Evolutionary conservation across 2,888 invertebrate genomes (phyloP).

Genomic region (Melieria crassipennis): DNA sequence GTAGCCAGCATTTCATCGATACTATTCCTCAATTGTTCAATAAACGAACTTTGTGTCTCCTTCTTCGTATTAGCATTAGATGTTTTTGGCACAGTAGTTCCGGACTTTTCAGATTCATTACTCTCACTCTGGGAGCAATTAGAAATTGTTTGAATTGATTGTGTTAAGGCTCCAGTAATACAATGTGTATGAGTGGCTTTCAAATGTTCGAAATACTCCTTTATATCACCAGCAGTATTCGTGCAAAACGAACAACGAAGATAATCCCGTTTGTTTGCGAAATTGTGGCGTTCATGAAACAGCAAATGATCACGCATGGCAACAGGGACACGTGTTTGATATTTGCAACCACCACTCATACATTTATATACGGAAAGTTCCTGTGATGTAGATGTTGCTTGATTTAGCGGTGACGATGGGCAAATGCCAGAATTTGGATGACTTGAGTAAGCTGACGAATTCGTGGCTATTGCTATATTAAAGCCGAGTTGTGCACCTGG

Average conservation of each 20-base stretch:
- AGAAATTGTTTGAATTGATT: no score
- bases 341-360: constrained; percentile 53
- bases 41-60: constrained; percentile 19
- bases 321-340: constrained; percentile 49
- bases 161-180: no score
- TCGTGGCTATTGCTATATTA: constrained; percentile 48
- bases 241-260: constrained; percentile 53
- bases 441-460: constrained; percentile 2
- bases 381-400: not conserved
- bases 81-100: constrained; percentile 1
- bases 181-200: not conserved
- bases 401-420: not conserved
- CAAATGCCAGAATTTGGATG: constrained; percentile 8
- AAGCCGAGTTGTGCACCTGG: constrained; percentile 40
- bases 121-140: constrained; percentile 36
- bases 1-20: constrained; percentile 46
- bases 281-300: constrained; percentile 50
- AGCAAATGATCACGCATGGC: constrained; percentile 56
- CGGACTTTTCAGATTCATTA: constrained; percentile 45
- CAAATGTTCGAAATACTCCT: constrained; percentile 52
- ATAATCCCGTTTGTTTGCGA: constrained; percentile 49
- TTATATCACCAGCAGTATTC: constrained; percentile 46
- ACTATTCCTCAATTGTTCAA: constrained; percentile 46
- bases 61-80: constrained; percentile 5
- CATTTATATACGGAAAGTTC: constrained; percentile 47